Percentiles rank a stretch among this genome's conserved stretches.
phyloP scores from a whole-genome alignment of 2,888 invertebrate genomes.

The Mechanitis messenoides region DNA sequence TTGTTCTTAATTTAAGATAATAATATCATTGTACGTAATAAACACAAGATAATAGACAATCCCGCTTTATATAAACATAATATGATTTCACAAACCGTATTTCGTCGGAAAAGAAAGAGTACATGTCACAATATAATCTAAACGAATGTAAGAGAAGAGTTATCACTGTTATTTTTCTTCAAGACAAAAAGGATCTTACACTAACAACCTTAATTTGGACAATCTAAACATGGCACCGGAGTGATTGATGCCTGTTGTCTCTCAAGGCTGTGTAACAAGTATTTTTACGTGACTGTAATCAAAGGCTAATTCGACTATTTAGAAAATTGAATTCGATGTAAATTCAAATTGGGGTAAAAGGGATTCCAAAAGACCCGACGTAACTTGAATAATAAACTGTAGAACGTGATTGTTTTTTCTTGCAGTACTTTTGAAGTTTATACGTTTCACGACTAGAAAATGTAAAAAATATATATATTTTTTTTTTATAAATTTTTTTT shows the following conservation, averaged over 20 bases:
- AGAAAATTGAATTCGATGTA: constrained; percentile 22
- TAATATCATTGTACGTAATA: not conserved
- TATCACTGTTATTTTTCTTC: constrained; percentile 60
- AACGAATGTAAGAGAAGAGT: constrained; percentile 41
- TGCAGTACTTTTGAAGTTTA: not conserved
- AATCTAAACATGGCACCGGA: constrained; percentile 60
- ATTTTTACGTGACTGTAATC: constrained; percentile 59
- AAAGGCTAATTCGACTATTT: constrained; percentile 13
- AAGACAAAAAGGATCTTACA: constrained; percentile 42
- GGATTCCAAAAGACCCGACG: constrained; percentile 6
- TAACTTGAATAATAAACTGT: constrained; percentile 4
- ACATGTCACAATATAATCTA: constrained; percentile 30
- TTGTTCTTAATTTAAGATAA: too few species aligned
- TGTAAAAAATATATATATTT: not conserved
- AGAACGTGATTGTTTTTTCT: constrained; percentile 5
- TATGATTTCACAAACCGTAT: not conserved
- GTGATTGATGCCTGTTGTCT: constrained; percentile 51
- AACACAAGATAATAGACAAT: not conserved
- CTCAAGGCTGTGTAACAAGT: constrained; percentile 56
- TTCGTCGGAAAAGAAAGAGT: constrained; percentile 28
- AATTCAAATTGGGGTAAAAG: constrained; percentile 17
- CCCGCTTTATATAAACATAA: not conserved
- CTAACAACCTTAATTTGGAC: constrained; percentile 58
- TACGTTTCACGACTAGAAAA: not conserved
- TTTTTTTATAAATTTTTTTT: too few species aligned